Base-by-base conservation (phyloP, 2,797 vertebrate genomes). In the Lateolabrax maculatus region DNA sequence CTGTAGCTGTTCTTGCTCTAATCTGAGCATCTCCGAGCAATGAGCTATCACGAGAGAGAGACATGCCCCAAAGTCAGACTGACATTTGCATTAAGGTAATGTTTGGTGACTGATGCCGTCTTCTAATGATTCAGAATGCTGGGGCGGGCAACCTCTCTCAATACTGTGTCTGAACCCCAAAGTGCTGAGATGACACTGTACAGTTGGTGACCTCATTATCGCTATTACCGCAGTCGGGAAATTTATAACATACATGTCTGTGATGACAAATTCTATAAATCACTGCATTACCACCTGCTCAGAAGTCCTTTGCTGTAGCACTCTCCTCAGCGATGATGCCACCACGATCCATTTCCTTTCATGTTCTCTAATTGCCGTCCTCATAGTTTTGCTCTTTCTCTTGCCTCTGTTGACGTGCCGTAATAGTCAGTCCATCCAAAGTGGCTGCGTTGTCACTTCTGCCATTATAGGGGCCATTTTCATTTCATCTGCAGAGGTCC, bases 331-430 rank as follows among this genome's bases (percentile, higher is more conserved):
- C 71, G 19, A 72, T 2, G 31, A 77, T 57, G 86, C 83, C 75
- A 39, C 76, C 16, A 19, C 62, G 57, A 85, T 88, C 90, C 89
- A 86, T 91, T 93, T 92, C 81, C 87, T 83, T 87, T 89, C 84
- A 81, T 80, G 75, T 87, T 91, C 91, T 82, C 91, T 95, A 94
- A 95, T 94, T 93, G 89, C 91, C 18, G 34, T 70, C 88, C 93
- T 94, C 94, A 93, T 94, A 88, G 92, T 95, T 95, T 91, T 84
- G 79, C 92, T 92, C 92, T 95, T 94, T 94, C 93, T 95, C 94
- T 93, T 90, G 85, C 77, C 76, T n/a, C 84, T 93, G 93, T 94
- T 94, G 95, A 95, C 94, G 83, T 81, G 89, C 88, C n/a, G 31
- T 95, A 95, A 95, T 95, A 91, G 93, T 93, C 92, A 69, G 90